Evolutionary conservation across 1,140 invertebrate genomes (phyloP), one percentile per base, ranked within the genome.

Genomic region (Drosophila sproati): DNA sequence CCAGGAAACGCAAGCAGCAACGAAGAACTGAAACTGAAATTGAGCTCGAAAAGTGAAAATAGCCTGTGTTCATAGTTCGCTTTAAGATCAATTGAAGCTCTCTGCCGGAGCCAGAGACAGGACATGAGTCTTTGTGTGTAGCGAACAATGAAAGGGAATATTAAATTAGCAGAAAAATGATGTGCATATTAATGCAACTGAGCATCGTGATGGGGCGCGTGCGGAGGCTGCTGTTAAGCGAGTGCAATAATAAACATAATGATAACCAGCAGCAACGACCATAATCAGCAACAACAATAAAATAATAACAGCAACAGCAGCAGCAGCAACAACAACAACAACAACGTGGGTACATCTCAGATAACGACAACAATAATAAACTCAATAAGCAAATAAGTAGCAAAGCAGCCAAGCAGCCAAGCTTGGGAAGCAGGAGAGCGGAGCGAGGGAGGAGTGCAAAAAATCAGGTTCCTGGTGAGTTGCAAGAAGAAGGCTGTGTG

Each of bases 381-480:
- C 77, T 88, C 76, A 88, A 87, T 87, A 82, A 87, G 76, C 68
- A 70, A 73, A 87, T 77, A 68, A 69, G 75, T 73, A 73, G 73
- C 68, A 41, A 2, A n/a, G 48, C 5, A 55, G 35, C 6, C 4
- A 32, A 29, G 48, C 35, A 28, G n/a, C 1, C 20, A 20, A 20
- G 20, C 20, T 20, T 39, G 6, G n/a, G 48, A 35, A 51, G 12
- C 31, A 29, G 34, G 5, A 45, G 41, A 32, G 5, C 3, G 34
- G 7, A 8, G 20, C 20, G 12, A 10, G 6, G 8, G 28, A 0
- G 31, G 28, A 54, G 12, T 1, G 7, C 10, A 43, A n/a, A 51
- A 43, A 43, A 43, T 43, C 39, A 43, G 39, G 39, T 43, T 43
- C n/a, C 39, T 43, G 5, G 20, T 4, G 37, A 52, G 32, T 10